A percentile compares a stretch with the other conserved stretches of the same genome.
phyloP scores from a whole-genome alignment of 30 jellyfish, hydroid and myxozoan genomes.

The Aurelia coerulea region DNA sequence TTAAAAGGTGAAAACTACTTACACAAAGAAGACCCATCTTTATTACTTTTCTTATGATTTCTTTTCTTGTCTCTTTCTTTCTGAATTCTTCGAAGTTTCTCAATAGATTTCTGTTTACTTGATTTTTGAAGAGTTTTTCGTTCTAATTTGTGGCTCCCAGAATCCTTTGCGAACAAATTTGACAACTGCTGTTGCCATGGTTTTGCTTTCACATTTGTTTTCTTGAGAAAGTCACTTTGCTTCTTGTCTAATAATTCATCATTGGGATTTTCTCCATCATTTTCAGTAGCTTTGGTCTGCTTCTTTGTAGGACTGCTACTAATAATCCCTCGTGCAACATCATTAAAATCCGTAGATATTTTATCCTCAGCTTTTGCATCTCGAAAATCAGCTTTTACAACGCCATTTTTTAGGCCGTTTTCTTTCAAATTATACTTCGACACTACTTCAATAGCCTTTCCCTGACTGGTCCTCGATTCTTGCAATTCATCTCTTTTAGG shows the following conservation, averaged over 20 bases:
- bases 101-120: constrained; percentile 40
- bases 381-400: not conserved
- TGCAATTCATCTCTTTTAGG: too few relatives aligned
- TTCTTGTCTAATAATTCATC: not conserved
- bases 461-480: not conserved
- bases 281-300: not conserved
- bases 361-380: not conserved
- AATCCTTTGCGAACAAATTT: constrained; percentile 47
- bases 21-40: constrained; percentile 48
- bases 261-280: not conserved
- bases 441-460: not conserved
- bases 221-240: not conserved
- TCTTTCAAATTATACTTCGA: too few relatives aligned
- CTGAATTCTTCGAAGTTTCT: constrained; percentile 41
- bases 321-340: constrained; percentile 25
- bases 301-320: not conserved
- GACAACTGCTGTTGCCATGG: constrained; percentile 50
- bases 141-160: not conserved
- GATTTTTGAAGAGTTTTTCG: constrained; percentile 11
- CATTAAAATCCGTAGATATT: constrained; percentile 13
- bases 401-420: not conserved
- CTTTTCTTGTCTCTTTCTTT: constrained; percentile 51
- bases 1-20: not conserved
- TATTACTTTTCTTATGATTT: constrained; percentile 6
- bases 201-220: not conserved